Conservation (phyloP, 2,797 vertebrate genomes). For the Artibeus lituratus region DNA sequence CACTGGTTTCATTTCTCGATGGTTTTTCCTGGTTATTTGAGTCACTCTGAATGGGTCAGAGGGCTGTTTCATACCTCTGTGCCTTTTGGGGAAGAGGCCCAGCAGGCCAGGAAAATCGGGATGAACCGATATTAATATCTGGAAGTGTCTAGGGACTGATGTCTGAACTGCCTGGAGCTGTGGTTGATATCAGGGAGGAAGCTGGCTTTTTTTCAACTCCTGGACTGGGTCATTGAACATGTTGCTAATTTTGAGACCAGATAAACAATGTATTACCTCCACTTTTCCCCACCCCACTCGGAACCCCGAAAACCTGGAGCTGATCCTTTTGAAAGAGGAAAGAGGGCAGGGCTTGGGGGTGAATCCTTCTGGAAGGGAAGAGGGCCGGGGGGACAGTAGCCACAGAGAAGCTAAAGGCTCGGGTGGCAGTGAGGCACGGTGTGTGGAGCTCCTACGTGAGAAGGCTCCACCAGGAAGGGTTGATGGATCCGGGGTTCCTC, state of each 20-base stretch:
- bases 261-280: neutral
- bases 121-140: no score
- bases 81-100: neutral
- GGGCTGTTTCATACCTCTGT: neutral
- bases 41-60: neutral
- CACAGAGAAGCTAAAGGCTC: neutral
- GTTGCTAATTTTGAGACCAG: neutral
- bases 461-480: neutral
- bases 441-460: accelerated
- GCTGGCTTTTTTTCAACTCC: no score
- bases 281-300: neutral
- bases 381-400: neutral
- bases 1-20: neutral
- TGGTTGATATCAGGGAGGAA: neutral
- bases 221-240: neutral
- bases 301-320: neutral
- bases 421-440: neutral
- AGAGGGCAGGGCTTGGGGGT: neutral
- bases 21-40: neutral
- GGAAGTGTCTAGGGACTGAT: neutral
- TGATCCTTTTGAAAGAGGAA: neutral
- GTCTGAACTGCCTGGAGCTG: neutral
- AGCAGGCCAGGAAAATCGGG: neutral
- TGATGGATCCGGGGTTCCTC: neutral
- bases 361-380: neutral